Evolutionary conservation across 2,113 vertebrate species (phyloP).

Genomic region (Hypocryptadius cinnamomeus): DNA sequence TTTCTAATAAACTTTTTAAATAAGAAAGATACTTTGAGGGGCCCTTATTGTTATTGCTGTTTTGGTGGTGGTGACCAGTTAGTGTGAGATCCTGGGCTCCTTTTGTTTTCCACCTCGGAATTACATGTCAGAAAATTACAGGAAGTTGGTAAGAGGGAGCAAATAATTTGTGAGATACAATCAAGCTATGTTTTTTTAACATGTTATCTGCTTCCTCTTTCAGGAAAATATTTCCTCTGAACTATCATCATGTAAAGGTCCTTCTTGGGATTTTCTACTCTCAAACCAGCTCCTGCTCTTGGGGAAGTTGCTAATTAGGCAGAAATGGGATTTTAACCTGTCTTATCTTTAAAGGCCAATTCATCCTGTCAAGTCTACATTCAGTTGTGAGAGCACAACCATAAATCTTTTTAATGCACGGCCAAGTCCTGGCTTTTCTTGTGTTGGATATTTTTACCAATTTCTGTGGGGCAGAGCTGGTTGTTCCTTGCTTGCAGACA

Average conservation of each 20-base stretch:
- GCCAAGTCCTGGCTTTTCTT: background rate
- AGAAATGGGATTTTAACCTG: conserved; percentile 19
- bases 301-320: conserved; percentile 37
- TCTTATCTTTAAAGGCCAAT: conserved; percentile 25
- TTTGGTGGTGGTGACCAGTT: background rate
- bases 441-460: background rate
- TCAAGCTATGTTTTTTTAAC: background rate
- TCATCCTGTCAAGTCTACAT: background rate
- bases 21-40: background rate
- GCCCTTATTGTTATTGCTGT: background rate
- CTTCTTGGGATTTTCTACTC: background rate
- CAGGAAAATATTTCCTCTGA: conserved; percentile 28
- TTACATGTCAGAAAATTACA: background rate
- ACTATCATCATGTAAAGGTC: background rate
- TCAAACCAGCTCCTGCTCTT: background rate
- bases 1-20: background rate
- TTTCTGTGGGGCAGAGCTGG: background rate
- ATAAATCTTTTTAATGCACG: background rate
- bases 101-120: background rate
- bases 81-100: background rate
- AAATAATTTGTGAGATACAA: conserved; percentile 7
- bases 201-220: conserved; percentile 35
- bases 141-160: background rate
- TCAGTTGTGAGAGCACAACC: background rate
- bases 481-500: background rate